phyloP scores from a whole-genome alignment of 1,140 invertebrate genomes.

The Centruroides sculpturatus region DNA sequence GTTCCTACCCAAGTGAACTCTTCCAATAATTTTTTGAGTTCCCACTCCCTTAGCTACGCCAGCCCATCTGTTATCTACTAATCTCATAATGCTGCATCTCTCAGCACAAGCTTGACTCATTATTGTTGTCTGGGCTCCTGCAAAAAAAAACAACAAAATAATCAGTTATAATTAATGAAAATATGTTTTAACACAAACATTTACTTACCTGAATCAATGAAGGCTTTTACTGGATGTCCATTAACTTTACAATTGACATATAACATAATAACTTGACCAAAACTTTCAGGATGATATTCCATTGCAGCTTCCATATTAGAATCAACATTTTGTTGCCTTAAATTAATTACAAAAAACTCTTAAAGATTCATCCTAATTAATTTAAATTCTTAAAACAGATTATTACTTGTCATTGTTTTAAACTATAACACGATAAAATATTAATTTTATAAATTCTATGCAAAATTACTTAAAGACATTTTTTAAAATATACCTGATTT shows the following conservation, averaged over 20 bases:
- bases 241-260: constrained; percentile 95
- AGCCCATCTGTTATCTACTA: constrained; percentile 87
- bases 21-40: constrained; percentile 84
- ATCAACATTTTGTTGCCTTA: constrained; percentile 80
- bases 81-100: constrained; percentile 85
- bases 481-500: constrained; percentile 47
- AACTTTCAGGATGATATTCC: constrained; percentile 95
- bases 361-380: no score
- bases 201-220: constrained; percentile 76
- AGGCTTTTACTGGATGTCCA: constrained; percentile 89
- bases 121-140: constrained; percentile 82
- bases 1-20: constrained; percentile 66
- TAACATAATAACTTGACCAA: constrained; percentile 92
- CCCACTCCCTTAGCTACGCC: constrained; percentile 92
- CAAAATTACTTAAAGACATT: no score
- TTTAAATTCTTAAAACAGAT: no score
- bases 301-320: constrained; percentile 97
- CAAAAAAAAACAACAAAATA: constrained; percentile 3
- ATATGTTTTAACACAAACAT: no score
- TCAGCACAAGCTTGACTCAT: constrained; percentile 83
- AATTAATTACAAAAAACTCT: background rate
- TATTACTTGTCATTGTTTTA: no score
- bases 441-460: no score
- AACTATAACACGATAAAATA: no score
- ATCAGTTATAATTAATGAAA: background rate